Evolutionary conservation across 2,113 vertebrate species (phyloP).

Genomic region (Lutjanus erythropterus): DNA sequence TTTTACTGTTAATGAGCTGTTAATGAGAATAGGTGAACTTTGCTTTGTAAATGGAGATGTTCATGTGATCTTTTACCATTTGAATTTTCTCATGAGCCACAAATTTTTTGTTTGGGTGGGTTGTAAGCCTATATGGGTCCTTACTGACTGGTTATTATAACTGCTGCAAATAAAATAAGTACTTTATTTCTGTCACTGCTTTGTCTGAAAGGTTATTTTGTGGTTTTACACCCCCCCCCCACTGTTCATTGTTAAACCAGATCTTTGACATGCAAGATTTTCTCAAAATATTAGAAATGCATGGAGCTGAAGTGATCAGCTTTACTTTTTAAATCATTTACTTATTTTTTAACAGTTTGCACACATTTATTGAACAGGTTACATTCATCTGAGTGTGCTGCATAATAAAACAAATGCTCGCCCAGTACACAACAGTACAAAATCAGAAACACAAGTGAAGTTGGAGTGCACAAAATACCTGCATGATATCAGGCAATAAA

Average conservation of each 20-base stretch:
- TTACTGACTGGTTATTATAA: constrained; percentile 46
- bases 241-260: neutral
- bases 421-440: neutral
- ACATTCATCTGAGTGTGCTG: neutral
- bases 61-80: constrained; percentile 55
- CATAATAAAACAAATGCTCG: neutral
- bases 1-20: constrained; percentile 55
- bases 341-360: neutral
- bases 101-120: constrained; percentile 41
- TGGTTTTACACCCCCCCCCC: neutral
- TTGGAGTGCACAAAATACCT: too few species aligned
- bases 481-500: too few species aligned
- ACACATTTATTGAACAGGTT: neutral
- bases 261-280: neutral
- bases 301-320: neutral
- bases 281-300: neutral
- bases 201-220: constrained; percentile 17
- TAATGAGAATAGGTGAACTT: constrained; percentile 45
- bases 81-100: constrained; percentile 39
- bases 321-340: too few species aligned
- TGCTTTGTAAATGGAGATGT: constrained; percentile 50
- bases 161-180: constrained; percentile 71
- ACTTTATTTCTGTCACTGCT: constrained; percentile 55
- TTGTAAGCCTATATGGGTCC: constrained; percentile 38
- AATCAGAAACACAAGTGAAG: neutral